Evolutionary conservation across 2,113 vertebrate genomes (phyloP), one percentile per base, ranked within the genome.

Genomic region (Pterocles gutturalis): DNA sequence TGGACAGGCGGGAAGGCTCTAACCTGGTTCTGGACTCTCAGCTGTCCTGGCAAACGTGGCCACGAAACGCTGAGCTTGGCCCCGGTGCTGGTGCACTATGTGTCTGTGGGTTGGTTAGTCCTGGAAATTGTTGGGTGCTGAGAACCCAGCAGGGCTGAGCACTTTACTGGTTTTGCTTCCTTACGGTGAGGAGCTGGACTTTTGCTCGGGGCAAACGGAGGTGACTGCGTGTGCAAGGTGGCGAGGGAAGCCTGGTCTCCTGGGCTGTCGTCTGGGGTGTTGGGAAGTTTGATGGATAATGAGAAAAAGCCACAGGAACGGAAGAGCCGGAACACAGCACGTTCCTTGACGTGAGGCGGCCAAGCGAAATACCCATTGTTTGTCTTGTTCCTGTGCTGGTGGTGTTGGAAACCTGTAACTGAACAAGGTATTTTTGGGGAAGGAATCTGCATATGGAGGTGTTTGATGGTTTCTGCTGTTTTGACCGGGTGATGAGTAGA

Each of bases 1-100:
- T 87, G 76, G 54, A 36, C 14, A 49, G 64, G 18, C 61, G 88
- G 54, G 53, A 57, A 2, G 4, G 41, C 41, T 83, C 14, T 57
- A 48, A 15, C 46, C 51, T 62, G 84, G 3, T 34, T 78, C 89
- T 45, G 78, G 41, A 38, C 57, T 10, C 48, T 10, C 15, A 34
- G 53, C 8, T 91, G 51, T 43, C 65, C 43, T 89, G 65, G 53
- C 51, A 91, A n/a, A 60, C 18, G 34, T 1, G 11, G 34, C 62
- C 24, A 12, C 38, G 57, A 69, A 83, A 55, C 33, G 7, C 55
- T 25, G 51, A 89, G 36, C 2, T 0, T 22, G 34, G 11, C 34
- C 17, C 29, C 0, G 0, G 21, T 66, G 72, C 43, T 6, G 5
- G 69, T 24, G 2, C 1, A 2, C 76, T 12, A 4, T 0, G 0